Percentiles rank a stretch among this genome's conserved stretches.
Conservation (phyloP, 2,113 vertebrate species). For the Colinus virginianus region DNA sequence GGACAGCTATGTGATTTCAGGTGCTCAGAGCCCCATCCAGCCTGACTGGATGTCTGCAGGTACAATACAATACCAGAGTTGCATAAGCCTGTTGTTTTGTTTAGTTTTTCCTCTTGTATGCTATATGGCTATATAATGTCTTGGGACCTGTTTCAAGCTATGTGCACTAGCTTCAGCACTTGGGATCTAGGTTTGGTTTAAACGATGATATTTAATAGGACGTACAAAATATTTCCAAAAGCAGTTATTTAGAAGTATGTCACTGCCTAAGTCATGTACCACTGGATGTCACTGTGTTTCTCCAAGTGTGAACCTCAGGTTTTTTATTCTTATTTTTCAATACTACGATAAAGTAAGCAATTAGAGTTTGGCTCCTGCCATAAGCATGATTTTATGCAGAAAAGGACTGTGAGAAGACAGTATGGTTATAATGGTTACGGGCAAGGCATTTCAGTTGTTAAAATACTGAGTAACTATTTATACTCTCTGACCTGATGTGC, state of each 20-base stretch:
- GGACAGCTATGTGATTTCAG: too few relatives aligned
- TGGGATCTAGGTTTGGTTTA: not conserved
- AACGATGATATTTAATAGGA: not conserved
- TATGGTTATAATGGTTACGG: not conserved
- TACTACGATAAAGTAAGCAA: not conserved
- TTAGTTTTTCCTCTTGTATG: not conserved
- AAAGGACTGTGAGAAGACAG: not conserved
- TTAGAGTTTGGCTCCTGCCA: not conserved
- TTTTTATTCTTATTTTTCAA: not conserved
- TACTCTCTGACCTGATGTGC: not conserved
- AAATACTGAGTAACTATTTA: rapidly evolving
- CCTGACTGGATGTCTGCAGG: too few relatives aligned
- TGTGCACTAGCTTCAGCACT: not conserved
- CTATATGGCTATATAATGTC: not conserved
- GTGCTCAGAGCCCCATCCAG: too few relatives aligned
- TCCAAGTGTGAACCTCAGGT: not conserved
- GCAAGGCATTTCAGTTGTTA: rapidly evolving
- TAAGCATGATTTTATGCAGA: rapidly evolving
- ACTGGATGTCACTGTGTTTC: constrained; percentile 16
- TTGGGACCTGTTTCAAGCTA: not conserved
- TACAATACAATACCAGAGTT: not conserved
- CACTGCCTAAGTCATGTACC: not conserved
- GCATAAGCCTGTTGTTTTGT: not conserved
- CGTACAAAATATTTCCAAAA: not conserved
- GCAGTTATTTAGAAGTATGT: not conserved